Percentiles rank a stretch among this genome's conserved stretches.
phyloP scores from a whole-genome alignment of 2,113 vertebrate species.

The Micronisus gabar region DNA sequence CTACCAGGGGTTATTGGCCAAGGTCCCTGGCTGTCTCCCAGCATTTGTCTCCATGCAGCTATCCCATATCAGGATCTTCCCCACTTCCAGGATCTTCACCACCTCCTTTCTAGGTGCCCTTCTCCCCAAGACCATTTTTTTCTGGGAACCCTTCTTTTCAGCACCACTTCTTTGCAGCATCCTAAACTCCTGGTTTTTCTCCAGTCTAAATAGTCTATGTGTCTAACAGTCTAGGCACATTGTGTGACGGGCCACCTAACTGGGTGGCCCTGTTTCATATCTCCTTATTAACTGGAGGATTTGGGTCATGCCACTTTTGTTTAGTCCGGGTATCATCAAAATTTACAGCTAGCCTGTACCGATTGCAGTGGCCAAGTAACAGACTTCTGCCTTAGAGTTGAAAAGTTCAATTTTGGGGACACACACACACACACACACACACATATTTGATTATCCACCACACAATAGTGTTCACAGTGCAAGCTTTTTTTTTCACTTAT shows the following conservation, averaged over 20 bases:
- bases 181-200: not conserved
- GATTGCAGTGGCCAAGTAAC: not conserved
- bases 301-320: rapidly evolving
- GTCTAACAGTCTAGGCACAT: not conserved
- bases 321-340: not conserved
- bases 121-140: not conserved
- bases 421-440: not conserved
- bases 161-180: not conserved
- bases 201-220: not conserved
- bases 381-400: not conserved
- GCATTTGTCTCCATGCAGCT: not conserved
- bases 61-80: not conserved
- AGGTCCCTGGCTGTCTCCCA: not conserved
- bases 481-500: not conserved
- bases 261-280: not conserved
- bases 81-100: not conserved
- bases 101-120: not conserved
- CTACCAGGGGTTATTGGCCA: not conserved
- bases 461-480: not conserved
- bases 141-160: not conserved
- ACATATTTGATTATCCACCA: not conserved
- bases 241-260: not conserved
- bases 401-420: not conserved
- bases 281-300: not conserved
- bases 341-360: not conserved